Conservation (phyloP, 2,797 vertebrate genomes). For the Galago senegalensis region DNA sequence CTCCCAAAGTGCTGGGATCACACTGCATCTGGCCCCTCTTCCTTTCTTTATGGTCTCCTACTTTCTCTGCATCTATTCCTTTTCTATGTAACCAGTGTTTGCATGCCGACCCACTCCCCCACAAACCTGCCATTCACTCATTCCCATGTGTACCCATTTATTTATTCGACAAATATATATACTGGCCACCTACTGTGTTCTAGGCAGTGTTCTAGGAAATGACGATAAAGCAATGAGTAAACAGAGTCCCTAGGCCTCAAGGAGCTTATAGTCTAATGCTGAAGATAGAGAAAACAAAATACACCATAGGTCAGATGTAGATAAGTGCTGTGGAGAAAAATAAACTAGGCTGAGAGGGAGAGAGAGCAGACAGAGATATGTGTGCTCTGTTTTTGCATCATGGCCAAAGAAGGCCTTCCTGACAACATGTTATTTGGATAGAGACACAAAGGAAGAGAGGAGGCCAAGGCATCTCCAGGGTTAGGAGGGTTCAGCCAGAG, state of each 20-base stretch:
- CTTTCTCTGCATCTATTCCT: background rate
- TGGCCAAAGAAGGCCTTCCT: background rate
- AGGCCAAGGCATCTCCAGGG: no score
- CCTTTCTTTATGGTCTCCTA: background rate
- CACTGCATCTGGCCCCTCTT: background rate
- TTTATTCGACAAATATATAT: background rate
- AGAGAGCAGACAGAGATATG: background rate
- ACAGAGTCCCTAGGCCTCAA: background rate
- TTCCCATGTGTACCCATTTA: background rate
- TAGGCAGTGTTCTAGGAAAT: background rate
- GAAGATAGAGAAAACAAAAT: background rate
- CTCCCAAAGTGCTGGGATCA: background rate
- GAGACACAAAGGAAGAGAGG: background rate
- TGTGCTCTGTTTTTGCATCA: background rate
- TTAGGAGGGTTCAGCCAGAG: background rate
- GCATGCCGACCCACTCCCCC: background rate
- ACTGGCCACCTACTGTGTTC: background rate
- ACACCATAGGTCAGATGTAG: background rate
- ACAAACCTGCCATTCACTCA: background rate
- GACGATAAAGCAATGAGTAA: background rate
- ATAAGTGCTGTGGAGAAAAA: background rate
- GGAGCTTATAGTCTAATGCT: background rate
- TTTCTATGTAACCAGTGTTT: background rate
- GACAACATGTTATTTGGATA: background rate
- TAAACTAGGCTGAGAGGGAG: background rate